Evolutionary conservation across 2,888 invertebrate genomes (phyloP).

Genomic region (Ceratothoa steindachneri): DNA sequence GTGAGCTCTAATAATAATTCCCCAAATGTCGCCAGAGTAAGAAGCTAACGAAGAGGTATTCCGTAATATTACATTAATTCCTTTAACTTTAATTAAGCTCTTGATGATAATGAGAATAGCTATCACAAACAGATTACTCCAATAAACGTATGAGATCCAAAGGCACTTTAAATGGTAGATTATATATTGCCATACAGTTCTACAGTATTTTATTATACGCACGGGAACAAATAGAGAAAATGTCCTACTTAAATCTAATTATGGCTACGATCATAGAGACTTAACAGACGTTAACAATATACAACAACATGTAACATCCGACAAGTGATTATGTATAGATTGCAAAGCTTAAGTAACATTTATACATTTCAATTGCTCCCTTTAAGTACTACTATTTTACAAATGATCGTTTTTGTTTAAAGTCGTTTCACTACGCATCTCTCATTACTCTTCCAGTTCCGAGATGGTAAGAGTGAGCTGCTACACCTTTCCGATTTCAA

Average conservation of each 20-base stretch:
- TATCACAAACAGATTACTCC: background rate
- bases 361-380: too few species aligned
- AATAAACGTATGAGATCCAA: conserved; percentile 2
- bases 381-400: too few species aligned
- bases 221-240: too few species aligned
- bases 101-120: background rate
- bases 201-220: background rate
- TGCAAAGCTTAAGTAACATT: background rate
- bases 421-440: too few species aligned
- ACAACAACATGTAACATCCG: background rate
- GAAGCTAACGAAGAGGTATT: too few species aligned
- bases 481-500: too few species aligned
- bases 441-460: too few species aligned
- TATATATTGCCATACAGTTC: background rate
- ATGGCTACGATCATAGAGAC: background rate
- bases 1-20: background rate
- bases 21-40: too few species aligned
- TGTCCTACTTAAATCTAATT: background rate
- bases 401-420: too few species aligned
- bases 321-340: background rate
- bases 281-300: background rate
- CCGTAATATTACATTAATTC: too few species aligned
- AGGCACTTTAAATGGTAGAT: background rate
- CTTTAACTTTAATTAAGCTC: background rate
- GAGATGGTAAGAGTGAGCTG: too few species aligned